Conservation (phyloP, 2,113 vertebrate species). For the Nycticorax nycticorax region DNA sequence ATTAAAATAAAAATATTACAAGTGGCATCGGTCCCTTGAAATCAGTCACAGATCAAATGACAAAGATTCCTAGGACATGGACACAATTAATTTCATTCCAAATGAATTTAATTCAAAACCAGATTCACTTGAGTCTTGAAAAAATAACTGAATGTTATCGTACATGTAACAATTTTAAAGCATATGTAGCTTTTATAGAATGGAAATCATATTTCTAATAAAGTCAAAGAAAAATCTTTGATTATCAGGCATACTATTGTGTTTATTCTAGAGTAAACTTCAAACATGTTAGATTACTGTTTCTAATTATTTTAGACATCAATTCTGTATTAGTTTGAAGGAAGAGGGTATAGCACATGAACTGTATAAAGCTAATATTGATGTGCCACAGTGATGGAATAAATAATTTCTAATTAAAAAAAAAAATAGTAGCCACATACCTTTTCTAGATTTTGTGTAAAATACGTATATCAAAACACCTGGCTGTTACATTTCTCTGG, state of each 20-base stretch:
- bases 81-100: background rate
- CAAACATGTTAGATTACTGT: background rate
- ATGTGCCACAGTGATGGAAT: background rate
- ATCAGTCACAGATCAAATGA: background rate
- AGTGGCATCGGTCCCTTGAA: background rate
- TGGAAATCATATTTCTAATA: background rate
- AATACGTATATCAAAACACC: background rate
- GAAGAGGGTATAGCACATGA: background rate
- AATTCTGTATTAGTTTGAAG: background rate
- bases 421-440: background rate
- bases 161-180: background rate
- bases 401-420: background rate
- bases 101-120: background rate
- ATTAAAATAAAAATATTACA: background rate
- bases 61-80: background rate
- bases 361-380: background rate
- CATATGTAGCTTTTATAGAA: background rate
- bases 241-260: background rate
- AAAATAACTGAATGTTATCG: background rate
- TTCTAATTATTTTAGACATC: background rate
- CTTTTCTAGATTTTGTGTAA: background rate
- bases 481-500: background rate
- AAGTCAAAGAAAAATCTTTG: background rate
- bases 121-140: background rate
- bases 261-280: background rate